A percentile compares a stretch with the other conserved stretches of the same genome.
Evolutionary conservation across 2,797 vertebrate genomes (phyloP).

Genomic region (Sebastes diploproa): DNA sequence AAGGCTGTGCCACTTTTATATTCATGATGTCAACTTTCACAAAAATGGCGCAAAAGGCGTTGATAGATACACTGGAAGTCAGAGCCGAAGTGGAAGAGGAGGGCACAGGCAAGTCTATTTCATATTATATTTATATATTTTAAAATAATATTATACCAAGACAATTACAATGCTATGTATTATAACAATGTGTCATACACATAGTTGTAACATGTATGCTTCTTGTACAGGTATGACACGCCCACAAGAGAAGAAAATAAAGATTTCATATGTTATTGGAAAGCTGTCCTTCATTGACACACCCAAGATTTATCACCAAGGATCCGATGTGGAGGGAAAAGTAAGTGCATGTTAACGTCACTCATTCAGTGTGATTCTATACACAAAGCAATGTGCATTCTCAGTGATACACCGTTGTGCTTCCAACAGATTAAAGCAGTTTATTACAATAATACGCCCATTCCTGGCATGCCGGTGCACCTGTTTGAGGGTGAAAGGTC

Average conservation of each 20-base stretch:
- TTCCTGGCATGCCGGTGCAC: conserved; percentile 56
- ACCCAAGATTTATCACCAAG: conserved; percentile 57
- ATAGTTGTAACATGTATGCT: neutral
- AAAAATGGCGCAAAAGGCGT: neutral
- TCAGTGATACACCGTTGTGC: neutral
- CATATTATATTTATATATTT: neutral
- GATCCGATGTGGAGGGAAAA: conserved; percentile 48
- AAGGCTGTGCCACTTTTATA: no score
- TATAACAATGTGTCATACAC: no score
- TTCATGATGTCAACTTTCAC: no score
- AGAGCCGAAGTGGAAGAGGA: conserved; percentile 54
- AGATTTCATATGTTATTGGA: conserved; percentile 56
- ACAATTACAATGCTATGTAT: neutral
- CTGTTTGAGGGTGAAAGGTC: conserved; percentile 48
- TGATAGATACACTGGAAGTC: conserved; percentile 3
- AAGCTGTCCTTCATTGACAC: conserved; percentile 63
- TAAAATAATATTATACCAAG: no score
- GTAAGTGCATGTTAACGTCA: neutral
- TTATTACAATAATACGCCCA: conserved; percentile 50
- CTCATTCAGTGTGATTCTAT: neutral
- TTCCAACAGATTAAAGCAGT: conserved; percentile 70
- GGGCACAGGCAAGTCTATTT: conserved; percentile 63
- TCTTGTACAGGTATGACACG: conserved; percentile 43
- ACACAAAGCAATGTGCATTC: neutral
- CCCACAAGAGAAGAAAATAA: neutral